Percentiles rank a stretch among this genome's conserved stretches.
Evolutionary conservation across 2,888 invertebrate species (phyloP).

Genomic region (Ormyrus rosae): DNA sequence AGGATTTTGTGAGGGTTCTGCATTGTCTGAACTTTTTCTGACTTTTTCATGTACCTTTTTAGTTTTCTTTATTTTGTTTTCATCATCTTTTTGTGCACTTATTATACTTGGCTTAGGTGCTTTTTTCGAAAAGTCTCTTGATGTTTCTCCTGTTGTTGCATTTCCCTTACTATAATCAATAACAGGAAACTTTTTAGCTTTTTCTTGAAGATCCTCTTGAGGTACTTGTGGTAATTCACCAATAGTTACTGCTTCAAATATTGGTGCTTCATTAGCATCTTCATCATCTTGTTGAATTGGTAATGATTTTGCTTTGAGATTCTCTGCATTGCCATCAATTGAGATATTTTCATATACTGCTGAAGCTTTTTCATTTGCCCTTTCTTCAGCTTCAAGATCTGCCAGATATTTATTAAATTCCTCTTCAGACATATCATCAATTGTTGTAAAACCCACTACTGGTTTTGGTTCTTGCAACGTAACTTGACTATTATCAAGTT

Average conservation of each 20-base stretch:
- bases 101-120: slow-evolving; percentile 60
- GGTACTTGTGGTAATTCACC: slow-evolving; percentile 67
- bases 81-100: slow-evolving; percentile 61
- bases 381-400: slow-evolving; percentile 74
- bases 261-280: slow-evolving; percentile 68
- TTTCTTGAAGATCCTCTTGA: slow-evolving; percentile 66
- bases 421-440: slow-evolving; percentile 73
- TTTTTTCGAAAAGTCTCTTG: slow-evolving; percentile 64
- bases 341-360: slow-evolving; percentile 58
- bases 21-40: slow-evolving; percentile 58
- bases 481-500: slow-evolving; percentile 48
- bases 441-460: slow-evolving; percentile 67
- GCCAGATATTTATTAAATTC: slow-evolving; percentile 74
- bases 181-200: slow-evolving; percentile 68
- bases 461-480: slow-evolving; percentile 61
- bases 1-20: slow-evolving; percentile 49
- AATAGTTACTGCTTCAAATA: slow-evolving; percentile 68
- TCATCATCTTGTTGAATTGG: slow-evolving; percentile 62
- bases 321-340: slow-evolving; percentile 50
- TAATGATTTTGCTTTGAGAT: slow-evolving; percentile 54
- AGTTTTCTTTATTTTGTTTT: slow-evolving; percentile 61
- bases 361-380: slow-evolving; percentile 61
- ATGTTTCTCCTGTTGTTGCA: slow-evolving; percentile 57
- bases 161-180: slow-evolving; percentile 66
- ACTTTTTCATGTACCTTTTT: slow-evolving; percentile 60